phyloP scores from a whole-genome alignment of 2,888 invertebrate genomes.

The Plemyria rubiginata region DNA sequence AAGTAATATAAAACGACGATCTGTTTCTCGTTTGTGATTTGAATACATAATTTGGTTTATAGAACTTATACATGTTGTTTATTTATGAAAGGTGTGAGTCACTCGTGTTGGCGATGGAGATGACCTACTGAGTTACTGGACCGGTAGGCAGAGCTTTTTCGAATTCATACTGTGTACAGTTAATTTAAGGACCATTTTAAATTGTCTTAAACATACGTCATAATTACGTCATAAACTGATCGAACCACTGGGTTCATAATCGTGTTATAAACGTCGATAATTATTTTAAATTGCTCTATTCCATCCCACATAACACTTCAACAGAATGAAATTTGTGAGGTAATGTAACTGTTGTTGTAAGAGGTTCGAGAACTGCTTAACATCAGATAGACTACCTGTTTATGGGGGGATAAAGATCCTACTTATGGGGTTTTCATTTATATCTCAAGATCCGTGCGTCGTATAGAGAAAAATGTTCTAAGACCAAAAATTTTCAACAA shows the following conservation, averaged over 20 bases:
- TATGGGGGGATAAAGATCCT: too few species aligned
- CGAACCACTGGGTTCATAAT: not conserved
- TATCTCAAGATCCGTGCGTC: too few species aligned
- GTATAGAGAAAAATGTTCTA: too few species aligned
- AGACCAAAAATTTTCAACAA: too few species aligned
- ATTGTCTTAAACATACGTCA: not conserved
- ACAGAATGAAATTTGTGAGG: not conserved
- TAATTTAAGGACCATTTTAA: not conserved
- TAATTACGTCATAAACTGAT: not conserved
- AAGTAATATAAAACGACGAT: conserved; percentile 21
- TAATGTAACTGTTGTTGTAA: too few species aligned
- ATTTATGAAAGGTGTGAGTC: conserved; percentile 14
- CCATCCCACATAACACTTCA: not conserved
- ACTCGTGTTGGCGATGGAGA: conserved; percentile 3
- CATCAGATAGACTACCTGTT: too few species aligned
- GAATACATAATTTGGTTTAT: conserved; percentile 24
- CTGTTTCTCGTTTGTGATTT: conserved; percentile 23
- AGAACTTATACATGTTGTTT: not conserved
- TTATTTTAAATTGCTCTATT: not conserved
- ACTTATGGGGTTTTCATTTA: too few species aligned
- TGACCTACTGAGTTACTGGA: conserved; percentile 10
- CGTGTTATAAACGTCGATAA: not conserved
- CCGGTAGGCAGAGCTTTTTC: conserved; percentile 1
- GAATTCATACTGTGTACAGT: not conserved
- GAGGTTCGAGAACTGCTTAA: too few species aligned